Base-by-base conservation (phyloP, 2,113 vertebrate species). In the Anolis sagrei region DNA sequence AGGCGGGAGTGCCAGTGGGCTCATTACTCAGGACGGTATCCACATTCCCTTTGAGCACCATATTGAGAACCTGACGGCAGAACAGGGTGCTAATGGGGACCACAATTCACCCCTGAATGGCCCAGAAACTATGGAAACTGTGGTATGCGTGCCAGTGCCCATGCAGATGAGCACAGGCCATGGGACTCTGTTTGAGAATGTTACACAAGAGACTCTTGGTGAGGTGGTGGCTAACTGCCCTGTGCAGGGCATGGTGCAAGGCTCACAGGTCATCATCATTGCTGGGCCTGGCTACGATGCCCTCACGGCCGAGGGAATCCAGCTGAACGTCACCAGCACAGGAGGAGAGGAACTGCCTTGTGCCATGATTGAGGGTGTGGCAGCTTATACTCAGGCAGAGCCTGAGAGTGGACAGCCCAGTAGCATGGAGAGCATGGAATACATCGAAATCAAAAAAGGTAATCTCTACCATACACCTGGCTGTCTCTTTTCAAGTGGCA, bases 251-350 rank as follows among this genome's bases (percentile, higher is more conserved):
- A 81, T 96, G 76, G 87, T 97, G 64, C 96, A 97, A 2, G 95
- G 96, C 68, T 97, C 97, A 0, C 98, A 98, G 96, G 94, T 98
- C 70, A 98, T 98, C 68, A 98, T 98, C 94, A 98, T 98, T 62
- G 97, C 98, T 0, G 97, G 97, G 27, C 96, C 98, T 1, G 96
- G 96, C 83, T 98, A 98, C 0, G 97, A 98, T 48, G 94, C 97
- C 4, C 93, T 98, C 89, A 90, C 97, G 0, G 96, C 97, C 0
- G 97, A 98, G 85, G 97, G 97, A 74, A 97, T 98, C 93, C 97
- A 98, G 87, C 96, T 98, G 86, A 97, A 97, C 7, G 88, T 98
- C 91, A 87, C 94, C 1, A 79, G 87, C 0, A 92, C 93, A 1
- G 95, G 91, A 19, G 93, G 96, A 5, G 97, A 97, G 25, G 97